Conservation (phyloP, 2,888 invertebrate species). For the Kuschelorhynchus macadamiae region DNA sequence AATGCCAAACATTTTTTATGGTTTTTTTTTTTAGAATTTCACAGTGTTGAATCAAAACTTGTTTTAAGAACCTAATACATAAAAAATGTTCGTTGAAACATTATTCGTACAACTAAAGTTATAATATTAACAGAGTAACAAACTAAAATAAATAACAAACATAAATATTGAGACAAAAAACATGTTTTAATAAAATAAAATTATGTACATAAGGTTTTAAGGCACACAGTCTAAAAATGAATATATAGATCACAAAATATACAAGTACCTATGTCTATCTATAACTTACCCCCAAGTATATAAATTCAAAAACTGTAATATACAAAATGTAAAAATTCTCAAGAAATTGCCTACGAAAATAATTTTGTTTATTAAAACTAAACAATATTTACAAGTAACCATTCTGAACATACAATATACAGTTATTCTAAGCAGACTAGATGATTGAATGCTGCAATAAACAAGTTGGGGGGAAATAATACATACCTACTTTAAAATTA, state of each 20-base stretch:
- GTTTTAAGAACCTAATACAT: slow-evolving; percentile 43
- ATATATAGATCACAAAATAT: slow-evolving; percentile 28
- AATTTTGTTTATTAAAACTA: slow-evolving; percentile 15
- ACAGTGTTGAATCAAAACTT: slow-evolving; percentile 44
- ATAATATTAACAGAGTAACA: slow-evolving; percentile 45
- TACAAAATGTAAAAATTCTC: too few species aligned
- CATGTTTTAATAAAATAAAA: slow-evolving; percentile 62
- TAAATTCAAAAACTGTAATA: slow-evolving; percentile 35
- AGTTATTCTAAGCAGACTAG: slow-evolving; percentile 62
- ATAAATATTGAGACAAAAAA: slow-evolving; percentile 65
- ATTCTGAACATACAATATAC: slow-evolving; percentile 57
- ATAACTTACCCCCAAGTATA: background rate
- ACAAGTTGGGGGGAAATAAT: slow-evolving; percentile 8
- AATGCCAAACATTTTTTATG: slow-evolving; percentile 53
- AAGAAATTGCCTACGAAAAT: slow-evolving; percentile 19
- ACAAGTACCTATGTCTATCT: slow-evolving; percentile 20
- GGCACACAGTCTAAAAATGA: slow-evolving; percentile 55
- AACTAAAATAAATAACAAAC: slow-evolving; percentile 60
- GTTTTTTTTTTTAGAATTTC: slow-evolving; percentile 45
- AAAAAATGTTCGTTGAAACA: slow-evolving; percentile 53
- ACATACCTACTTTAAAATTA: slow-evolving; percentile 9
- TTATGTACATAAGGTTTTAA: slow-evolving; percentile 56
- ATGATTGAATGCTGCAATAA: slow-evolving; percentile 50
- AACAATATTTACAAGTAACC: slow-evolving; percentile 50
- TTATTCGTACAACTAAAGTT: slow-evolving; percentile 43